Base-by-base conservation (phyloP, 2,113 vertebrate species). In the Ellobius talpinus region DNA sequence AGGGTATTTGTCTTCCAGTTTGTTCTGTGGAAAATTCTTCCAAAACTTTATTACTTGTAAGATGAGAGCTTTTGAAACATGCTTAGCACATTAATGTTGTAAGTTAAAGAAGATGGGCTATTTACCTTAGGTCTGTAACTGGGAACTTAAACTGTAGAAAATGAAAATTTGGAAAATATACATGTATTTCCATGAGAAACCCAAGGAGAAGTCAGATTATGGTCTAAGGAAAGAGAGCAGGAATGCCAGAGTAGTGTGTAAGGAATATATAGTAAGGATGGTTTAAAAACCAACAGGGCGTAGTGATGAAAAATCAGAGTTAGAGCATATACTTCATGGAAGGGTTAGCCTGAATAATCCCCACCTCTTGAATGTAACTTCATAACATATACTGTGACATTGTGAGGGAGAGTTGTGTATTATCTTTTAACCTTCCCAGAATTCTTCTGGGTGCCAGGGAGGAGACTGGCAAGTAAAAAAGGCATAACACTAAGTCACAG, bases 141-240 rank as follows among this genome's bases (percentile, higher is more conserved):
- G 89, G 65, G 74, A 89, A 45, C 58, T 79, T 87, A 85, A 93
- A 88, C 63, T 89, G 87, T 63, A 81, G 50, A 70, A 50, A 66
- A 33, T 19, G 26, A 73, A 55, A 70, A 17, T 17, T 47, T 90
- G 31, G 9, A 31, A 85, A 50, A 87, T 84, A n/a, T 85, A 42
- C 17, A 42, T 33, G 50, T 87, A 16, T 12, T 85, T 79, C 47
- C 33, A 24, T 84, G 7, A 77, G 52, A 95, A 72, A 33, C 21
- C 8, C 23, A 89, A 65, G 7, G n/a, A 86, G 90, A 91, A 52
- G 19, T 14, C 36, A 87, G n/a, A 65, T 13, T 89, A 42, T 93
- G 11, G 2, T 7, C 21, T 65, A 68, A 70, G 14, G 7, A 39
- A 72, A 12, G 26, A 72, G 61, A 92, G 63, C 5, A 82, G 19